A percentile compares a stretch with the other conserved stretches of the same genome.
Conservation (phyloP, 2,888 invertebrate species). For the Drosophila multiciliata region DNA sequence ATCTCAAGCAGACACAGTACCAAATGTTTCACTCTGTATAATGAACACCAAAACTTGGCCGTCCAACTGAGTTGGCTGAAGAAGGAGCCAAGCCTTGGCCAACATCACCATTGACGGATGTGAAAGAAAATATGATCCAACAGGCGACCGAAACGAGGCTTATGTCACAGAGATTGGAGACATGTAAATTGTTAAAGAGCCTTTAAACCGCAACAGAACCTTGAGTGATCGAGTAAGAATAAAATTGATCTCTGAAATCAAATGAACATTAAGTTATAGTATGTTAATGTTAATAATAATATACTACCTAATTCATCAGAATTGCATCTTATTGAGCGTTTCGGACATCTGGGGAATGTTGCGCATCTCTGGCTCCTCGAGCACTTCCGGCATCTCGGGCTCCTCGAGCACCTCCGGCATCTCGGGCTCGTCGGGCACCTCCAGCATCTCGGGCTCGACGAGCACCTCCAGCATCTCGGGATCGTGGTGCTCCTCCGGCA, state of each 20-base stretch:
- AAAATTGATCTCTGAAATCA: not conserved
- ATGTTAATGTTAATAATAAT: too few species aligned
- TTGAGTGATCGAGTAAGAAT: slow-evolving; percentile 27
- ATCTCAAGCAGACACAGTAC: not conserved
- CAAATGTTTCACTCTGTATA: not conserved
- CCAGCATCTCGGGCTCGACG: too few species aligned
- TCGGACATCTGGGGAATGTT: too few species aligned
- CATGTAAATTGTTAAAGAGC: slow-evolving; percentile 1
- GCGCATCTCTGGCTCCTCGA: too few species aligned
- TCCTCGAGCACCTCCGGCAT: too few species aligned
- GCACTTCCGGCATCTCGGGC: too few species aligned
- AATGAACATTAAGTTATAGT: not conserved
- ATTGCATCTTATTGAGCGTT: too few species aligned
- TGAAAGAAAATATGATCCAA: not conserved
- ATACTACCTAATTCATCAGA: too few species aligned
- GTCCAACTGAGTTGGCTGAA: not conserved
- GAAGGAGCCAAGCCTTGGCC: slow-evolving; percentile 1
- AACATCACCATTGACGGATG: not conserved
- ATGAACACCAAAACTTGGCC: not conserved
- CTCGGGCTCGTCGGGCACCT: too few species aligned
- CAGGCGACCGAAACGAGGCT: not conserved
- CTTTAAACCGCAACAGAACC: slow-evolving; percentile 7
- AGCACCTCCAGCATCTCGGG: too few species aligned
- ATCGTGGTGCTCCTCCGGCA: too few species aligned
- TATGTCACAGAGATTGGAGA: not conserved